Evolutionary conservation across 2,113 vertebrate genomes (phyloP).

Genomic region (Psilopsiagon aurifrons): DNA sequence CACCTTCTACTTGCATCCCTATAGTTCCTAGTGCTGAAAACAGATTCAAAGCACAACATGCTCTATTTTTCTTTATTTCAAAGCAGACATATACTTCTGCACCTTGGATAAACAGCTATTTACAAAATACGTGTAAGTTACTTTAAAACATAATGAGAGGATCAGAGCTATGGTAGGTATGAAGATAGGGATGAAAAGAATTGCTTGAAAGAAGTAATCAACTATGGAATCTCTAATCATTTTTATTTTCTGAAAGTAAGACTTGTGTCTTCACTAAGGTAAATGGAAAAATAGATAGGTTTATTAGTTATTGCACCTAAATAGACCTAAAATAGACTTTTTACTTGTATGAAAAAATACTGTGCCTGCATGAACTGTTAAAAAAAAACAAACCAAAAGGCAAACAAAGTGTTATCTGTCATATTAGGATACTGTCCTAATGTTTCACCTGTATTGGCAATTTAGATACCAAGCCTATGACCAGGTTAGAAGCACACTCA

Average conservation of each 20-base stretch:
- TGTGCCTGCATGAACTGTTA: neutral
- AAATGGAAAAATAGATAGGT: neutral
- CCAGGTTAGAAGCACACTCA: neutral
- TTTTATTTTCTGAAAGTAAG: neutral
- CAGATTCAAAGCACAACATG: constrained; percentile 22
- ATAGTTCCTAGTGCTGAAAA: constrained; percentile 24
- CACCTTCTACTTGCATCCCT: constrained; percentile 45
- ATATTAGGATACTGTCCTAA: neutral
- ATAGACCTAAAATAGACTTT: neutral
- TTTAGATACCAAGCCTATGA: neutral
- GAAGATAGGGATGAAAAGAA: neutral
- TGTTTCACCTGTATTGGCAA: neutral
- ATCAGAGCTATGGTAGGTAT: neutral
- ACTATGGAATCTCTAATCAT: neutral
- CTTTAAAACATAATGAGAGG: neutral
- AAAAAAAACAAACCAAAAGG: neutral
- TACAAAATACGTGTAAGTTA: neutral
- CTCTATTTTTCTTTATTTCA: neutral
- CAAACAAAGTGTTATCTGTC: neutral
- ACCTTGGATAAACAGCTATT: neutral
- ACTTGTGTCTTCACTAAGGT: neutral
- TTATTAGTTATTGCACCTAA: neutral
- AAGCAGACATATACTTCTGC: neutral
- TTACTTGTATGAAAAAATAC: neutral
- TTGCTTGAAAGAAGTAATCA: neutral